Evolutionary conservation across 2,888 invertebrate species (phyloP), one percentile per base, ranked within the genome.

Genomic region (Hecatera dysodea): DNA sequence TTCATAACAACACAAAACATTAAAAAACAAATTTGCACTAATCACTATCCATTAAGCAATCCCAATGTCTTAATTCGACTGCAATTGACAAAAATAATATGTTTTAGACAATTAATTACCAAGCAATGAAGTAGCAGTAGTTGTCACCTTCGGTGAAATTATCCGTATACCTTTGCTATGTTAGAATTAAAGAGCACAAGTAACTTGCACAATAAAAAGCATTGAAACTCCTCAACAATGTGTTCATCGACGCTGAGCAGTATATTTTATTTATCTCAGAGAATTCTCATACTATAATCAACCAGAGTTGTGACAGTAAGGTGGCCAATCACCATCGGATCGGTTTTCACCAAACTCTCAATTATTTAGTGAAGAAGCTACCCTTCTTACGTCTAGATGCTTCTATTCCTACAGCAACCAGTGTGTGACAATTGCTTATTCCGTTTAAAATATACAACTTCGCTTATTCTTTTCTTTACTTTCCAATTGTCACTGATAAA

Each of bases 101-200:
- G 71, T 61, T 74, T 82, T 80, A 80, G 76, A 85, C 71, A 78
- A 82, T 76, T 78, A 79, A 87, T 79, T 81, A 85, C 82, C 75
- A 85, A 90, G 86, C 89, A 88, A 88, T 89, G 86, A 89, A 90
- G 88, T 89, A 90, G 88, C 86, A 87, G 87, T 86, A 89, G 83
- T 86, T 83, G 87, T 90, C 95, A 94, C 94, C 93, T 93, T 92
- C 90, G 93, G 93, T 93, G 91, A 89, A 88, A 87, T 85, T 90
- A 90, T 92, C 92, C 92, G 92, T 94, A 95, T 94, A 94, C 93
- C 87, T 92, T 94, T 90, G 89, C 93, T 93, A 93, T 91, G 88
- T 92, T 89, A 91, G 86, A 87, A 89, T 91, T 92, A 91, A 83
- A 91, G 90, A 92, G 92, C 91, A 90, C 84, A 88, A 88, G 86